Conservation (phyloP, 1,140 invertebrate species). For the Vanessa atalanta region DNA sequence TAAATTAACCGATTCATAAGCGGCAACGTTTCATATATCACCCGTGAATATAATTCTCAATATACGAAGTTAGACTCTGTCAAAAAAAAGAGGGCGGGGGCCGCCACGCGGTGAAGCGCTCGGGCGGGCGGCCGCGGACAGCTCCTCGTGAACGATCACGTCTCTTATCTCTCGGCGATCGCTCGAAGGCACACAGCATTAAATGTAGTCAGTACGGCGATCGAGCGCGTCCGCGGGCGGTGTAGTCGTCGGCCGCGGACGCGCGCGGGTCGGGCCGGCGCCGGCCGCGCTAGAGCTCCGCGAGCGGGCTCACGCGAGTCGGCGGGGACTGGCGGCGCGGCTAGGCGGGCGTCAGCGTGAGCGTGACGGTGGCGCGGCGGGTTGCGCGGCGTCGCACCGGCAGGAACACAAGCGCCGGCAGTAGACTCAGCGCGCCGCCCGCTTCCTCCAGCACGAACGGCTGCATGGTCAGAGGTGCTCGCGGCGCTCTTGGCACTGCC, state of each 20-base stretch:
- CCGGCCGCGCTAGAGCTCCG: background rate
- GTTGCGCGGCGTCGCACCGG: constrained; percentile 92
- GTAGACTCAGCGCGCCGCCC: constrained; percentile 83
- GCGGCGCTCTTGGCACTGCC: constrained; percentile 84
- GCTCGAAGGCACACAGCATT: constrained; percentile 80
- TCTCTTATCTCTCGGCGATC: constrained; percentile 76
- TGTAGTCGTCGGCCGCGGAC: constrained; percentile 51
- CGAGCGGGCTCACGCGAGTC: background rate
- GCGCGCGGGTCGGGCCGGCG: constrained; percentile 43
- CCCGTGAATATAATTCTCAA: constrained; percentile 79
- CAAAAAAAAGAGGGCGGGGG: constrained; percentile 64
- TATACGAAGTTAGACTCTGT: constrained; percentile 80
- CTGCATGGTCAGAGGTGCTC: constrained; percentile 88
- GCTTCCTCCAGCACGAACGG: constrained; percentile 90
- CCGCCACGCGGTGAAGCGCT: constrained; percentile 66
- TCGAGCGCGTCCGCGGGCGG: constrained; percentile 57
- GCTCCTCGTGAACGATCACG: constrained; percentile 72
- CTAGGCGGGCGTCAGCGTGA: constrained; percentile 94
- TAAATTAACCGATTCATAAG: constrained; percentile 78
- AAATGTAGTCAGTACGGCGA: constrained; percentile 77
- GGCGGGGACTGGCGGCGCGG: constrained; percentile 32
- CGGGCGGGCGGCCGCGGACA: constrained; percentile 63
- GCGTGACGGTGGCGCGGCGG: constrained; percentile 91
- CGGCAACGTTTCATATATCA: constrained; percentile 80
- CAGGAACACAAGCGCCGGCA: constrained; percentile 94